Conservation (phyloP, 92 coral and sea anemone species). For the Epizoanthus ramosus region DNA sequence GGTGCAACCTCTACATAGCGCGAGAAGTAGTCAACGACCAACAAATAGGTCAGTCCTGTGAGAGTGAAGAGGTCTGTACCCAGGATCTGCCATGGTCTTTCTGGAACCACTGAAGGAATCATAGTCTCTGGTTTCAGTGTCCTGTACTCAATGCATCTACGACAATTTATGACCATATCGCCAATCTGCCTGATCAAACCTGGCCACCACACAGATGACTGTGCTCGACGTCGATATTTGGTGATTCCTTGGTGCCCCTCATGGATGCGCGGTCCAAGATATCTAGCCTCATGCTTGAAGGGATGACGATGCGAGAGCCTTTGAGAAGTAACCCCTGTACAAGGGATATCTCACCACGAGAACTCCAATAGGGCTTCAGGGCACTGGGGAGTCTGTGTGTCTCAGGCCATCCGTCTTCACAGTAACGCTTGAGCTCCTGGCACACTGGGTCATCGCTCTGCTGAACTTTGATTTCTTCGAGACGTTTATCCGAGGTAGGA, state of each 20-base stretch:
- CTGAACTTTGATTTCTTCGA: background rate
- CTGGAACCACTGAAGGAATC: no score
- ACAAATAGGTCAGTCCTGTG: conserved; percentile 19
- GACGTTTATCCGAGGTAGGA: conserved; percentile 8
- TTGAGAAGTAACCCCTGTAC: conserved; percentile 50
- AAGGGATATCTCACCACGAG: conserved; percentile 40
- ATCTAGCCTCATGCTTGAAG: conserved; percentile 53
- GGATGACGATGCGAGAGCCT: conserved; percentile 53
- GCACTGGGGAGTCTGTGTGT: conserved; percentile 43
- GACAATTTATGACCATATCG: conserved; percentile 11
- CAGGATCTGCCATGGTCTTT: conserved; percentile 24
- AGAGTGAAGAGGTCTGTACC: conserved; percentile 36
- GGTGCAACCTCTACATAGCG: background rate
- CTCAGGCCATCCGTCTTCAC: conserved; percentile 74
- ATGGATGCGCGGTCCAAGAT: conserved; percentile 67
- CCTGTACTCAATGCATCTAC: conserved; percentile 13
- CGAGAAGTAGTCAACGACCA: conserved; percentile 43
- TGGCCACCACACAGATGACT: conserved; percentile 72
- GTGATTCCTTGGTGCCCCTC: conserved; percentile 75
- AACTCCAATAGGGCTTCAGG: conserved; percentile 53
- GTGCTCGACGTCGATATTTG: conserved; percentile 72
- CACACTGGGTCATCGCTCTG: conserved; percentile 65
- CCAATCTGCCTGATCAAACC: conserved; percentile 51
- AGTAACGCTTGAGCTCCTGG: conserved; percentile 44
- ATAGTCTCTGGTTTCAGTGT: conserved; percentile 19